These are phyloP conservation scores for Sterna hirundo DNA, from an alignment of 2,113 vertebrate genomes.

Conservation along the genomic window DNA sequence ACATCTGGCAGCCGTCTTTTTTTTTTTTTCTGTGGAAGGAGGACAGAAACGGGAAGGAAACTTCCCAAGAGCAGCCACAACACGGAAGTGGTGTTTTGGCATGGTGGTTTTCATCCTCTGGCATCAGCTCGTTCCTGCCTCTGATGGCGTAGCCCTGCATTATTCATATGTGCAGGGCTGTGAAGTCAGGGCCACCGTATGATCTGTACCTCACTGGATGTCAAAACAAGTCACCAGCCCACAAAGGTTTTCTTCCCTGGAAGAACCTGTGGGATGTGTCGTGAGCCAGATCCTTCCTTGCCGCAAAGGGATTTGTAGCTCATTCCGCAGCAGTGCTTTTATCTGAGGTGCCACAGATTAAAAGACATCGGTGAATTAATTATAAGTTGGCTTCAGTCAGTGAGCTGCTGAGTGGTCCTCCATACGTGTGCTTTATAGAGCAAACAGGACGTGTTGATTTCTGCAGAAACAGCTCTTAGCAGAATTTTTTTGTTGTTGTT, in stretches of 20 bases:
- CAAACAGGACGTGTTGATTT: background rate
- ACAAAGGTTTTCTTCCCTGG: background rate
- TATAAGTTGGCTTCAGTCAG: background rate
- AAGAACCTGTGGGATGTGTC: background rate
- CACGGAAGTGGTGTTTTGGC: background rate
- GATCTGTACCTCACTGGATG: background rate
- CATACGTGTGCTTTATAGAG: background rate
- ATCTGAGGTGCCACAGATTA: background rate
- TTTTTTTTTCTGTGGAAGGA: rapidly evolving
- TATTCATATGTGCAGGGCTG: background rate
- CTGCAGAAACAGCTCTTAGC: background rate
- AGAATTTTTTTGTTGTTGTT: background rate
- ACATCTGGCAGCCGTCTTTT: background rate
- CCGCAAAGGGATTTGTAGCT: background rate
- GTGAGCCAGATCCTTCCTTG: background rate
- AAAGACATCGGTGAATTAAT: background rate
- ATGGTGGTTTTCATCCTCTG: background rate
- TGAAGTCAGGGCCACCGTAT: background rate
- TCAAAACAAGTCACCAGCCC: background rate
- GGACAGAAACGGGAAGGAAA: background rate
- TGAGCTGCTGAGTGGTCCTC: background rate
- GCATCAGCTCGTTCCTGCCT: background rate
- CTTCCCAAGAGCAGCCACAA: background rate
- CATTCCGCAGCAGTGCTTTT: background rate
- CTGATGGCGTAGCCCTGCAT: background rate